Evolutionary conservation across 1,140 invertebrate species (phyloP).

Genomic region (Bradysia coprophila): DNA sequence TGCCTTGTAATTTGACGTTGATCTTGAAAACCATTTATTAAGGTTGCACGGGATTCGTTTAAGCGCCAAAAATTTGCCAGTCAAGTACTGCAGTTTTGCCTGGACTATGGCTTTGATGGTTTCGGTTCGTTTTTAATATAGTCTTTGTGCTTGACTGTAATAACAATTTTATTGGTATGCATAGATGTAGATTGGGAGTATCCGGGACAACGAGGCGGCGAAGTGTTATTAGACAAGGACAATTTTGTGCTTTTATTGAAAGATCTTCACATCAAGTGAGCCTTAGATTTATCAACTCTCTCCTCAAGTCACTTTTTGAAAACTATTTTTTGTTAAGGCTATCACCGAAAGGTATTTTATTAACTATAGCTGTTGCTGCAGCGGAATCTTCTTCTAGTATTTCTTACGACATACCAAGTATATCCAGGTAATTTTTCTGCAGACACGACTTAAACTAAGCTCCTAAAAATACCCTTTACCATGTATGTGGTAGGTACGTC

Average conservation of each 20-base stretch:
- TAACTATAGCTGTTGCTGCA: slow-evolving; percentile 42
- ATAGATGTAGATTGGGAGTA: slow-evolving; percentile 73
- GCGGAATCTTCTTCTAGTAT: slow-evolving; percentile 26
- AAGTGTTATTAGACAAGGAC: slow-evolving; percentile 24
- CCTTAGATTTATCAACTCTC: neutral
- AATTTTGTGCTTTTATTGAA: slow-evolving; percentile 31
- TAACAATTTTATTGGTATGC: too few species aligned
- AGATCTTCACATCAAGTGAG: slow-evolving; percentile 32
- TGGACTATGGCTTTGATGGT: slow-evolving; percentile 54
- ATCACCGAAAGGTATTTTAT: slow-evolving; percentile 12
- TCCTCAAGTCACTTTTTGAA: too few species aligned
- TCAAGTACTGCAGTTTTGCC: slow-evolving; percentile 34
- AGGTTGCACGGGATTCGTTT: slow-evolving; percentile 30
- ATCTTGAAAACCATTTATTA: too few species aligned
- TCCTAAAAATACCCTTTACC: too few species aligned
- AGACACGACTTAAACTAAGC: too few species aligned
- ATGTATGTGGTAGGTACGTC: slow-evolving; percentile 28
- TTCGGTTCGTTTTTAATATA: too few species aligned
- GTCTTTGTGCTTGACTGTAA: too few species aligned
- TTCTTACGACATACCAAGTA: slow-evolving; percentile 36
- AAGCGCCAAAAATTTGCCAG: slow-evolving; percentile 36
- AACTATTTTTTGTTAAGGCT: slow-evolving; percentile 14
- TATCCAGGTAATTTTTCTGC: slow-evolving; percentile 22
- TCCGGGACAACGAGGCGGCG: slow-evolving; percentile 42
- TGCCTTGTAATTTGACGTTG: too few species aligned